These are phyloP conservation scores for Apotomis betuletana DNA, from an alignment of 2,888 invertebrate genomes.

Conservation along the genomic window DNA sequence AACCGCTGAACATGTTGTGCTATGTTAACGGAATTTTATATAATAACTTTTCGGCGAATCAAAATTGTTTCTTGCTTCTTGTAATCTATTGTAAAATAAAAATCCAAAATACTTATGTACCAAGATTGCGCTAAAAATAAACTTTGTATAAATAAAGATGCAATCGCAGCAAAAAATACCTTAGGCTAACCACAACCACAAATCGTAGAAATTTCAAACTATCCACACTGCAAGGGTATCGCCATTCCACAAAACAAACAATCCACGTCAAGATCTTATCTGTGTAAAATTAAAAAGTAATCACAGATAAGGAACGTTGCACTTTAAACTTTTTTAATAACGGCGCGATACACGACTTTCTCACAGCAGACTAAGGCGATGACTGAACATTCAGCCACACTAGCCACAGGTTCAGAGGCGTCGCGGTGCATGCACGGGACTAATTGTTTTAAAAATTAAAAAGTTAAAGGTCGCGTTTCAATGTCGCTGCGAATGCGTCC, in stretches of 20 bases:
- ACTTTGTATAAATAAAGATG: not conserved
- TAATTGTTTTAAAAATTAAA: slow-evolving; percentile 49
- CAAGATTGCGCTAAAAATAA: no score
- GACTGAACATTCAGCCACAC: slow-evolving; percentile 29
- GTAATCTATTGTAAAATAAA: no score
- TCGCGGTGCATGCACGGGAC: slow-evolving; percentile 39
- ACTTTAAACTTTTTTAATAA: slow-evolving; percentile 20
- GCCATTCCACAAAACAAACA: slow-evolving; percentile 73
- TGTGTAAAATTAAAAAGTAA: slow-evolving; percentile 48
- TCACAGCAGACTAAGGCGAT: slow-evolving; percentile 24
- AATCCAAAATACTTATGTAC: no score
- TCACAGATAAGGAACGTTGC: slow-evolving; percentile 41
- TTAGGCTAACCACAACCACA: slow-evolving; percentile 61
- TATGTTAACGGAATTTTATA: no score
- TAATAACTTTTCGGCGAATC: no score
- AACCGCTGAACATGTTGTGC: no score
- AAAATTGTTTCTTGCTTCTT: no score
- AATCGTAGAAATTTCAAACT: slow-evolving; percentile 64
- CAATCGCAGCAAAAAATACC: slow-evolving; percentile 53
- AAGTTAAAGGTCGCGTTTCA: slow-evolving; percentile 54
- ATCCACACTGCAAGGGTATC: slow-evolving; percentile 66
- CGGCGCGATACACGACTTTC: slow-evolving; percentile 36
- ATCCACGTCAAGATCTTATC: slow-evolving; percentile 54
- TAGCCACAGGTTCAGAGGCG: slow-evolving; percentile 21
- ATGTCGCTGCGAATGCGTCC: slow-evolving; percentile 57